Base-by-base conservation (phyloP, 2,888 invertebrate genomes). In the Conus canariensis region DNA sequence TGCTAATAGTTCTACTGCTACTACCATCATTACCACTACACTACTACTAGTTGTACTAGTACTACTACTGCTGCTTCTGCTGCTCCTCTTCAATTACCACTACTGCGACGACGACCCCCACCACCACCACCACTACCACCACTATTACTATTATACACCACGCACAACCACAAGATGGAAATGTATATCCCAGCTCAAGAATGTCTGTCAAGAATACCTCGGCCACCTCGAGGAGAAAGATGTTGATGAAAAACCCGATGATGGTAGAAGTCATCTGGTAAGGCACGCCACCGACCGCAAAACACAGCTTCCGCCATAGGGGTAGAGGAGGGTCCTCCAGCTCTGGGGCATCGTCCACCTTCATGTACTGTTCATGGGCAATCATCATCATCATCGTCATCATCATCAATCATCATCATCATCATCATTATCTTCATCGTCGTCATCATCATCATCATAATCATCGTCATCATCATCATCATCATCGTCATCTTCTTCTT, bases 251-350 rank as follows among this genome's bases (percentile, higher is more conserved):
- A 92, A 95, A 95, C 74, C 93, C 94, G 56, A 95, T 93, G 85
- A 95, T 94, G n/a, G 93, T 95, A 90, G 93, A 93, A 74, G 95
- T 94, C 88, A 94, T 94, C 91, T 95, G 95, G 91, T 95, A 95
- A 0, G 95, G 95, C 14, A 94, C 93, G 19, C 95, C 95, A 14
- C 95, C 95, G 64, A 95, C 91, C 22, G 95, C 95, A 90, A 94
- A 95, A 90, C 94, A 95, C 22, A 95, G 88, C 90, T 95, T 95
- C 82, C 94, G 92, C 94, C 94, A 94, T n/a, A 94, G n/a, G 16
- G 94, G 94, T 56, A 95, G 91, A 6, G 60, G 80, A 25, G 90
- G 85, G n/a, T 92, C 91, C 58, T 58, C 82, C 16, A 56, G 56
- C 1, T 90, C 90, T 45, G 88, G 88, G 16, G 9, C 25, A 22